Conservation (phyloP, 2,797 vertebrate species). For the Falco biarmicus region DNA sequence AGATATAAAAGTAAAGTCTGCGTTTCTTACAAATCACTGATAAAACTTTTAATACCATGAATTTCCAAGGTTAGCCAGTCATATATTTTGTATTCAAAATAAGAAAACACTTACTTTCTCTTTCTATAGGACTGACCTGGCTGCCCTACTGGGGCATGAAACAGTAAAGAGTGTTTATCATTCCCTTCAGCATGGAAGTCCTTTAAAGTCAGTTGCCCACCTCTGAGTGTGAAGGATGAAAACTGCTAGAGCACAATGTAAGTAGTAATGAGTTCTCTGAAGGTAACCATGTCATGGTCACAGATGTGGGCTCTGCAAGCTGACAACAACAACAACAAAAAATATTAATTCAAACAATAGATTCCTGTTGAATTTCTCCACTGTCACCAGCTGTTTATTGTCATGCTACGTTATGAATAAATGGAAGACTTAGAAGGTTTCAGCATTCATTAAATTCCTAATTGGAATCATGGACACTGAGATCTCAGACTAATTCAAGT, state of each 20-base stretch:
- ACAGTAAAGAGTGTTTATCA: not conserved
- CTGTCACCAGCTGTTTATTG: slow-evolving; percentile 35
- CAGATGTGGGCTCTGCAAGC: not conserved
- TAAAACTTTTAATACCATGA: not conserved
- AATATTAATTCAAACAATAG: not conserved
- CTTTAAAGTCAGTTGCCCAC: not conserved
- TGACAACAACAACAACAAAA: not conserved
- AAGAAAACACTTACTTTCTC: not conserved
- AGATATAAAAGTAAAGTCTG: not conserved
- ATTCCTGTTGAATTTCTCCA: slow-evolving; percentile 14
- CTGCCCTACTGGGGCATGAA: not conserved
- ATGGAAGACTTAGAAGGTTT: slow-evolving; percentile 15
- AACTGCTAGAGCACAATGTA: not conserved
- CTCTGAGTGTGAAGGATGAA: slow-evolving; percentile 14
- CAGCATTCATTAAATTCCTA: slow-evolving; percentile 52
- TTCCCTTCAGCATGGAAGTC: not conserved
- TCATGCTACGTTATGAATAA: slow-evolving; percentile 40
- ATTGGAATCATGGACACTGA: slow-evolving; percentile 53
- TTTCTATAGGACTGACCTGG: not conserved
- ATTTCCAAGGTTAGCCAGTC: not conserved
- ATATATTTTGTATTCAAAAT: not conserved
- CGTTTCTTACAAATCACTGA: not conserved
- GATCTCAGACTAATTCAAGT: slow-evolving; percentile 37
- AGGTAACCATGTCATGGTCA: slow-evolving; percentile 3
- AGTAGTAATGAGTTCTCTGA: slow-evolving; percentile 22